A percentile compares a stretch with the other conserved stretches of the same genome.
Conservation (phyloP, 2,888 invertebrate species). For the Caenorhabditis japonica region DNA sequence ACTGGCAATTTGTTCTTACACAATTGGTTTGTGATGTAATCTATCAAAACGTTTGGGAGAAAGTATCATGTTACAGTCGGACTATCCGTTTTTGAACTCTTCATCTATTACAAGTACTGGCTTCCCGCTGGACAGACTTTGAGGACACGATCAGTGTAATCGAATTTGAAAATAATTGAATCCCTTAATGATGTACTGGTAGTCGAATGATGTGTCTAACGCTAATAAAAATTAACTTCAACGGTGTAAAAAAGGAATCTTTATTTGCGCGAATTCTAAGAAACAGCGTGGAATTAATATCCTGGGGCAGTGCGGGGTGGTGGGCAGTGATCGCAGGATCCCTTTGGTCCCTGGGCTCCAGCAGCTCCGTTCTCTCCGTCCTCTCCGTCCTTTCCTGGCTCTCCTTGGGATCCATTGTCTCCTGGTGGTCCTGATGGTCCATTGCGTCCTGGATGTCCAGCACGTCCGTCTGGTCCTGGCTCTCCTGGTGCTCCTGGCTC, state of each 20-base stretch:
- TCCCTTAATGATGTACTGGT: too few relatives aligned
- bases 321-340: constrained; percentile 60
- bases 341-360: constrained; percentile 57
- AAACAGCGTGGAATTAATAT: constrained; percentile 33
- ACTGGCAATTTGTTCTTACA: constrained; percentile 34
- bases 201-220: too few relatives aligned
- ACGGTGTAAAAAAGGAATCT: too few relatives aligned
- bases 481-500: constrained; percentile 63
- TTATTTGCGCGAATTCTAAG: constrained; percentile 2
- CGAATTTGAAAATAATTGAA: not conserved
- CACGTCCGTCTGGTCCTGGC: constrained; percentile 60
- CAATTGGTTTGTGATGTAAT: constrained; percentile 17
- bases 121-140: constrained; percentile 21
- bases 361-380: constrained; percentile 58
- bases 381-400: constrained; percentile 61
- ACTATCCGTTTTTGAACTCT: constrained; percentile 26
- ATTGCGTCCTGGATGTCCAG: constrained; percentile 62
- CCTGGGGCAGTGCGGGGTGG: constrained; percentile 60
- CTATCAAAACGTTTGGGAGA: not conserved
- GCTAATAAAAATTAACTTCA: too few relatives aligned
- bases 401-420: constrained; percentile 59
- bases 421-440: constrained; percentile 63
- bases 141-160: not conserved
- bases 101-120: constrained; percentile 47
- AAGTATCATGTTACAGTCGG: constrained; percentile 21